These are phyloP conservation scores for Etheostoma cragini DNA, from an alignment of 2,113 vertebrate genomes.

Conservation along the genomic window DNA sequence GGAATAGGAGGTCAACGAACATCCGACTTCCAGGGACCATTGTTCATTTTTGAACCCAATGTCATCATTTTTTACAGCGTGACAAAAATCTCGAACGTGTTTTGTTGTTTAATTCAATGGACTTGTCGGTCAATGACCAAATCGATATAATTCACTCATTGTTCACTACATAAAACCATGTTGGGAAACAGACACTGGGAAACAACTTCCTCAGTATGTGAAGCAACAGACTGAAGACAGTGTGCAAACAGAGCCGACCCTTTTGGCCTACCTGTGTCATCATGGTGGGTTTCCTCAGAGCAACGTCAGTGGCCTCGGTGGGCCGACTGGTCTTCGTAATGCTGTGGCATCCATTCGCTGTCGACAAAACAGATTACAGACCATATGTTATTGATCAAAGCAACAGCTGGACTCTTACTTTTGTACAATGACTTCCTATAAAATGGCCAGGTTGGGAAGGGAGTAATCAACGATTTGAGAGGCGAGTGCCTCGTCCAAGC, in stretches of 20 bases:
- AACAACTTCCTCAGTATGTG: background rate
- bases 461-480: background rate
- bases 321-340: background rate
- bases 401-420: background rate
- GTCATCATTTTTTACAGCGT: background rate
- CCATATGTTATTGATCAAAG: background rate
- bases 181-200: background rate
- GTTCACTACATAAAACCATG: background rate
- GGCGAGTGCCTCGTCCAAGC: background rate
- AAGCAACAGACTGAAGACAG: background rate
- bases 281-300: conserved; percentile 43
- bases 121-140: background rate
- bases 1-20: background rate
- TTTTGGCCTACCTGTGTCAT: conserved; percentile 46
- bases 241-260: background rate
- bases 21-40: background rate
- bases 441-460: background rate
- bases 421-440: background rate
- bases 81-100: background rate
- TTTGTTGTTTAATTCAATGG: background rate
- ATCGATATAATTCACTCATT: background rate
- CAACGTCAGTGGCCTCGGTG: background rate
- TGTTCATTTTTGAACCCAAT: too few relatives aligned
- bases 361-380: conserved; percentile 17
- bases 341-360: conserved; percentile 40